Percentiles rank a stretch among this genome's conserved stretches.
Conservation (phyloP, 1,140 invertebrate species). For the Cephus cinctus region DNA sequence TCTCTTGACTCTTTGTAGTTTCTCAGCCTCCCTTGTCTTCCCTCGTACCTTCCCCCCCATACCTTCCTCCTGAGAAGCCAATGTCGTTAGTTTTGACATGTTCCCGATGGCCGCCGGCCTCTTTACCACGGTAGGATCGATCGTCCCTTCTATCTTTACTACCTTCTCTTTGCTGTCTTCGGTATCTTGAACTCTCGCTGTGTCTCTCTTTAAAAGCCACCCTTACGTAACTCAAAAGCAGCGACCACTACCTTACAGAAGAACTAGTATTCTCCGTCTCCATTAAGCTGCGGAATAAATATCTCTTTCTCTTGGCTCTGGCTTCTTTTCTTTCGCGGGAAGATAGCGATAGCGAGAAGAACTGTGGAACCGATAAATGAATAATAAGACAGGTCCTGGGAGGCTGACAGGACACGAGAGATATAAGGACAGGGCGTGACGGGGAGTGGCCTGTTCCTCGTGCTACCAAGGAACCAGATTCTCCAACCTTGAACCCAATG, state of each 20-base stretch:
- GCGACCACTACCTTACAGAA: too few relatives aligned
- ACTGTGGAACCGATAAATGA: slow-evolving; percentile 25
- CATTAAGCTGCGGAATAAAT: too few relatives aligned
- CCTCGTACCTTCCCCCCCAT: slow-evolving; percentile 24
- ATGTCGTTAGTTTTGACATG: slow-evolving; percentile 42
- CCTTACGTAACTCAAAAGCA: too few relatives aligned
- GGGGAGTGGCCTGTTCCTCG: slow-evolving; percentile 21
- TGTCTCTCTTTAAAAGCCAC: too few relatives aligned
- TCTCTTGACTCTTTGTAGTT: slow-evolving; percentile 7
- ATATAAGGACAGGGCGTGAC: slow-evolving; percentile 32
- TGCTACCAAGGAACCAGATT: slow-evolving; percentile 13
- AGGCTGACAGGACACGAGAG: slow-evolving; percentile 21
- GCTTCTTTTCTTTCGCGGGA: too few relatives aligned
- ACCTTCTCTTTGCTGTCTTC: slow-evolving; percentile 4
- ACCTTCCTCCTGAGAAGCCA: slow-evolving; percentile 15
- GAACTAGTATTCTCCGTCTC: too few relatives aligned
- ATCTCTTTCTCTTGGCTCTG: too few relatives aligned
- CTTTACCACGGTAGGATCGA: too few relatives aligned
- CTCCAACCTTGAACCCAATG: slow-evolving; percentile 26
- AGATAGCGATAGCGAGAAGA: slow-evolving; percentile 3
- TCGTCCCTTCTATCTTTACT: slow-evolving; percentile 11
- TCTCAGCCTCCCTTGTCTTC: slow-evolving; percentile 23
- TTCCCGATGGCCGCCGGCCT: too few relatives aligned
- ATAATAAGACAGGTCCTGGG: slow-evolving; percentile 20
- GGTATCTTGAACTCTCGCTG: slow-evolving; percentile 6